Conservation (phyloP, 2,888 invertebrate species). For the Ceriagrion tenellum region DNA sequence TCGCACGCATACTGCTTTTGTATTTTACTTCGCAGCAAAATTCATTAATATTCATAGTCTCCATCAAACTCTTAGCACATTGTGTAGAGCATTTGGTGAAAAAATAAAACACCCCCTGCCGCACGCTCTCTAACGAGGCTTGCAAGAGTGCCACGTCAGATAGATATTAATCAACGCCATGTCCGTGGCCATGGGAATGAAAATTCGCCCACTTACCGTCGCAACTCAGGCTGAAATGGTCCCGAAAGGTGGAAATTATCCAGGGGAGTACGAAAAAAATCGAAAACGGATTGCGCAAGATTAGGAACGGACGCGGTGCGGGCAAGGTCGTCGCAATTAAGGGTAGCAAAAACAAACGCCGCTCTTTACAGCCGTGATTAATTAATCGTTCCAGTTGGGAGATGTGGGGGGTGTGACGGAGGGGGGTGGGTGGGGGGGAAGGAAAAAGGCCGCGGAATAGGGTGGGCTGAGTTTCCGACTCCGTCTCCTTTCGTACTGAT, state of each 20-base stretch:
- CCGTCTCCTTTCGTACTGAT: background rate
- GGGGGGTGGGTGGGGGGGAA: background rate
- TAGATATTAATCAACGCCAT: too few species aligned
- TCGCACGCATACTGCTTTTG: too few species aligned
- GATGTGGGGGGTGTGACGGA: background rate
- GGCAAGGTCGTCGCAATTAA: conserved; percentile 12
- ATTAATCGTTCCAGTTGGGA: conserved; percentile 5
- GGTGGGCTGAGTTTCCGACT: background rate
- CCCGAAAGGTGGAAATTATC: background rate
- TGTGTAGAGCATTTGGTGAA: too few species aligned
- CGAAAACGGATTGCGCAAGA: background rate
- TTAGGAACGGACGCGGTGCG: background rate
- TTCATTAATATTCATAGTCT: too few species aligned
- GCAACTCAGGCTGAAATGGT: background rate
- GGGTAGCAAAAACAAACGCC: background rate
- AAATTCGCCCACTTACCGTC: background rate
- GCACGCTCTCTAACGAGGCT: too few species aligned
- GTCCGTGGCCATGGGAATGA: background rate
- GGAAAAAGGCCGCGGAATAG: too few species aligned
- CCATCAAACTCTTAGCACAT: too few species aligned
- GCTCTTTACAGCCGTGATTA: conserved; percentile 31
- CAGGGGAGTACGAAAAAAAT: background rate
- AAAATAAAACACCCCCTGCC: too few species aligned
- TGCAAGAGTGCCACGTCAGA: too few species aligned
- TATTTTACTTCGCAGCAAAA: too few species aligned